Conservation (phyloP, 2,888 invertebrate genomes). For the Prostheceraeus crozeri region DNA sequence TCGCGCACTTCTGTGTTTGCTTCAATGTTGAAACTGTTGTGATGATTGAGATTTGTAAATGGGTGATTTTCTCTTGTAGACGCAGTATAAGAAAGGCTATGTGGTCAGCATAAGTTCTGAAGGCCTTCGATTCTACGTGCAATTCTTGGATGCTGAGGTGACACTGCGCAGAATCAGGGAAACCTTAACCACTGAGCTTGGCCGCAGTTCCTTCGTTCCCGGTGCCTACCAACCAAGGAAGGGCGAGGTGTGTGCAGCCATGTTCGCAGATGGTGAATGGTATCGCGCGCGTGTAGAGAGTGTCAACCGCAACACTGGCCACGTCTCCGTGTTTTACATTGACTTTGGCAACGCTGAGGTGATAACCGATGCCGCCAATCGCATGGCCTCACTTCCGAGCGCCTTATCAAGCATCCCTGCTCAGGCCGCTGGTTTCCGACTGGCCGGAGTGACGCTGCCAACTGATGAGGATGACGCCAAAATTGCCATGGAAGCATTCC, state of each 20-base stretch:
- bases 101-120: constrained; percentile 54
- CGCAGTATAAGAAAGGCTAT: constrained; percentile 4
- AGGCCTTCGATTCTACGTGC: constrained; percentile 25
- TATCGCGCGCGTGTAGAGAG: constrained; percentile 39
- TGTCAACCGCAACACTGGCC: neutral
- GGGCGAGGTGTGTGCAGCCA: constrained; percentile 77
- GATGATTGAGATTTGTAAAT: too few species aligned
- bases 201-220: constrained; percentile 68
- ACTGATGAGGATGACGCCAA: constrained; percentile 26
- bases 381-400: constrained; percentile 23
- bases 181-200: constrained; percentile 77
- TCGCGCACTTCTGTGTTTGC: too few species aligned
- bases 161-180: constrained; percentile 77
- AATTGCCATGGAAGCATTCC: too few species aligned
- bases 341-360: constrained; percentile 30
- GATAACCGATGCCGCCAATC: neutral
- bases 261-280: constrained; percentile 86
- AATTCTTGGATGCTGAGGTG: constrained; percentile 61
- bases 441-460: constrained; percentile 5
- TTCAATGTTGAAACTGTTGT: too few species aligned
- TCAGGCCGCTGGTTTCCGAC: neutral
- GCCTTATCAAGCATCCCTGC: neutral
- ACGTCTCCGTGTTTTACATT: constrained; percentile 22
- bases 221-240: constrained; percentile 77
- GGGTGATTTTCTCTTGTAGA: constrained; percentile 7